Base-by-base conservation (phyloP, 2,113 vertebrate species). In the Lamprologus callipterus region DNA sequence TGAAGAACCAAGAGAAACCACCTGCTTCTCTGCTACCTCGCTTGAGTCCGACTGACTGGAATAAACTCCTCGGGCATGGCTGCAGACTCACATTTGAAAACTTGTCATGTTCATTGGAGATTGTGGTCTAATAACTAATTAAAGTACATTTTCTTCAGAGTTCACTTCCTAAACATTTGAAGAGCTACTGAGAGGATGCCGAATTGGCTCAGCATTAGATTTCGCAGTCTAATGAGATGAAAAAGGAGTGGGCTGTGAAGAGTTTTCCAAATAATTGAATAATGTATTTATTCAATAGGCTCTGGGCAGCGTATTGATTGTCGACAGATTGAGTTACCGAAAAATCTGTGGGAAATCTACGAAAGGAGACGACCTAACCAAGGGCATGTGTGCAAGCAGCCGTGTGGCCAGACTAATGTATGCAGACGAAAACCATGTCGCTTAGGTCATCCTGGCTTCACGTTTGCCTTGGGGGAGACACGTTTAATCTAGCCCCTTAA, bases 251-350 rank as follows among this genome's bases (percentile, higher is more conserved):
- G 5, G 23, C 55, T 81, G 4, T 45, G 87, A 28, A 58, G 93
- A 93, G 81, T 55, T 87, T 91, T 90, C 82, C 65, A 86, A 94
- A 93, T 93, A 91, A 92, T 88, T 90, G 88, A 95, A 95, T 96
- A 89, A 95, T 95, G 92, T 89, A 96, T 96, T 94, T 94, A 95
- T 94, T 94, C 94, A 94, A 87, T 90, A 90, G 91, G 92, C 94
- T 94, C 82, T 81, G 87, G 89, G 91, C 90, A 85, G 85, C 19
- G 49, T 95, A 95, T 94, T 95, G 94, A 96, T 95, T 95, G 93
- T 89, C 47, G 81, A 93, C 95, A 95, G 93, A 95, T 94, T 94
- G 93, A 92, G 94, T 94, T 94, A 93, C 90, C 85, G 68, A 47
- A 47, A 91, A 94, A 94, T 95, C 89, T 95, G 92, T 92, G 91